Base-by-base conservation (phyloP, 2,797 vertebrate species). In the Brachyalestes nurse region DNA sequence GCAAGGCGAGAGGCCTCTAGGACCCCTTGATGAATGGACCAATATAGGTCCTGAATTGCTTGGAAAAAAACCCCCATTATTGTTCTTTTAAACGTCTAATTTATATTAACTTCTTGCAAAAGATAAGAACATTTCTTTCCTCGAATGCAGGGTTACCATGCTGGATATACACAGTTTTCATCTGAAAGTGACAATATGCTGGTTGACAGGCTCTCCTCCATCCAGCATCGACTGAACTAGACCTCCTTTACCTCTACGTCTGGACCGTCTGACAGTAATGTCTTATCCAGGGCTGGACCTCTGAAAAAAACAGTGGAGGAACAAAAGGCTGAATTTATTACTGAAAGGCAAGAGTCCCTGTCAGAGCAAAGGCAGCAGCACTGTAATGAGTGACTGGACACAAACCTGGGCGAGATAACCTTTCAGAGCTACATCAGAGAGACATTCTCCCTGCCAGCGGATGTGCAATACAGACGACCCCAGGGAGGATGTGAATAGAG, bases 301-400 rank as follows among this genome's bases (percentile, higher is more conserved):
- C 45, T 49, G 66, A n/a, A 60, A 28, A 49, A 28, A 6, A 58
- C 6, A 51, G 61, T 38, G 28, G 16, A 53, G 65, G 2, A 75
- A 75, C 47, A 47, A 75, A 58, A 71, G 77, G 40, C 23, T 75
- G 49, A 58, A 64, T 38, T 17, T 12, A 62, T 78, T 47, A 79
- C 38, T 79, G 34, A 78, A 78, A 61, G 66, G 28, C 62, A 78
- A 42, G 62, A 71, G 64, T 75, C 9, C 10, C 76, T 61, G 64
- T 70, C 71, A 70, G 45, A 78, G 57, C 61, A 16, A 23, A 71
- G 51, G 57, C 60, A 72, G 69, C 45, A 49, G 42, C 17, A 57
- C 42, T 62, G 58, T 71, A 83, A 83, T 57, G 49, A 72, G 17
- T 55, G 70, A 55, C 23, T 17, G 47, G 57, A 57, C 42, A 72